Conservation (phyloP, 2,797 vertebrate genomes). For the Pachyuromys duprasi region DNA sequence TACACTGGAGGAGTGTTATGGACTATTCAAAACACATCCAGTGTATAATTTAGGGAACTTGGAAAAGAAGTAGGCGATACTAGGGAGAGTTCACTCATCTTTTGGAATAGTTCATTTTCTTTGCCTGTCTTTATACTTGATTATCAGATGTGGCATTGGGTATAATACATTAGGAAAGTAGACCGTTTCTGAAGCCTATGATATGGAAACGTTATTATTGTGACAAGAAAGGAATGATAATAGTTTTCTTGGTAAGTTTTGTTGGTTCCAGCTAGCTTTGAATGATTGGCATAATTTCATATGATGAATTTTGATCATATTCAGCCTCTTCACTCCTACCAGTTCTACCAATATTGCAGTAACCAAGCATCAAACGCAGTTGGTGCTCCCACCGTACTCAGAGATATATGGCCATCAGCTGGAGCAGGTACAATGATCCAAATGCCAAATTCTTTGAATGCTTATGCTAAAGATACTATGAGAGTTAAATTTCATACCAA, state of each 20-base stretch:
- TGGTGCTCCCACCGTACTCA: not conserved
- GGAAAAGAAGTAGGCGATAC: not conserved
- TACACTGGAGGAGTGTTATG: not conserved
- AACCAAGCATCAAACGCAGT: not conserved
- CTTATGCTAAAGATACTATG: slow-evolving; percentile 61
- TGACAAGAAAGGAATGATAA: not conserved
- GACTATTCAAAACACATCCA: not conserved
- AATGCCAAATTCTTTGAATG: not conserved
- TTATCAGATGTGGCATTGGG: not conserved
- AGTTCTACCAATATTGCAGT: not conserved
- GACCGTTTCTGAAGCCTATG: not conserved
- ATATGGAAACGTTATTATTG: not conserved
- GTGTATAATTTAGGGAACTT: not conserved
- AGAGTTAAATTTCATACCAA: slow-evolving; percentile 74
- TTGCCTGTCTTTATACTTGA: not conserved
- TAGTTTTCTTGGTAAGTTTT: not conserved
- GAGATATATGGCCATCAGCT: not conserved
- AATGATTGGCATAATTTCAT: not conserved
- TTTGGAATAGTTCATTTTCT: not conserved
- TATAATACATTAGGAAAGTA: not conserved
- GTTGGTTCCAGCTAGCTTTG: not conserved
- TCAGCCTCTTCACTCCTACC: not conserved
- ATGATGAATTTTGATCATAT: not conserved
- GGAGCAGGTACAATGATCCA: not conserved
- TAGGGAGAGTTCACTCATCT: not conserved